Evolutionary conservation across 2,888 invertebrate species (phyloP), one percentile per base, ranked within the genome.

Genomic region (Crematogaster levior): DNA sequence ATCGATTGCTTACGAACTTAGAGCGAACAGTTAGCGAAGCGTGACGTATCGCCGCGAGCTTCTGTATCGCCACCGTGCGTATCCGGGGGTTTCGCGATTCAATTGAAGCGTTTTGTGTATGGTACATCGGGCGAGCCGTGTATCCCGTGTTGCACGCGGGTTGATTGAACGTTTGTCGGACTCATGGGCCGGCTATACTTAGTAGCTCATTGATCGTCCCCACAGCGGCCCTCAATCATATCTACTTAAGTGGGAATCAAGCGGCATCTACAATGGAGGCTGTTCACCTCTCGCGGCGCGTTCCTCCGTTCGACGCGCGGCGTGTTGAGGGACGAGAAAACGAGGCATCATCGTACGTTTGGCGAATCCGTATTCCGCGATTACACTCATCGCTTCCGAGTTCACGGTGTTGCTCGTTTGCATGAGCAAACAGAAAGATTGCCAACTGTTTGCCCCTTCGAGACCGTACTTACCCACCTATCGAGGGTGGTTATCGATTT

Each of bases 201-300:
- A 86, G 88, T 88, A 88, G 90, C 82, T 89, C 90, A 91, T 91
- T 90, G 91, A 92, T 91, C 90, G 87, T 86, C 89, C 90, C 85
- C 88, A 88, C 86, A 85, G 84, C 86, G 90, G 88, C 86, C 90
- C 90, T 91, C 89, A 91, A 92, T 92, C 91, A 91, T 91, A 90
- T 91, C 91, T 91, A 87, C 86, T 89, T 89, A 89, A 89, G 85
- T 88, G 84, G 61, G 86, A 87, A 89, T 88, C 86, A 90, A 84
- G 74, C 84, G 82, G 86, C 90, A 87, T 90, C 85, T 85, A 85
- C 90, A 88, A 86, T 87, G 77, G 90, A 90, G 91, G 91, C 90
- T 90, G 86, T 90, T 90, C 90, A 90, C 90, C 90, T 90, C 87
- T 82, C 65, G 34, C 63, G 63, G 74, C 81, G 73, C 82, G 83